phyloP scores from a whole-genome alignment of 2,113 vertebrate species.

The Lethenteron camtschaticum region DNA sequence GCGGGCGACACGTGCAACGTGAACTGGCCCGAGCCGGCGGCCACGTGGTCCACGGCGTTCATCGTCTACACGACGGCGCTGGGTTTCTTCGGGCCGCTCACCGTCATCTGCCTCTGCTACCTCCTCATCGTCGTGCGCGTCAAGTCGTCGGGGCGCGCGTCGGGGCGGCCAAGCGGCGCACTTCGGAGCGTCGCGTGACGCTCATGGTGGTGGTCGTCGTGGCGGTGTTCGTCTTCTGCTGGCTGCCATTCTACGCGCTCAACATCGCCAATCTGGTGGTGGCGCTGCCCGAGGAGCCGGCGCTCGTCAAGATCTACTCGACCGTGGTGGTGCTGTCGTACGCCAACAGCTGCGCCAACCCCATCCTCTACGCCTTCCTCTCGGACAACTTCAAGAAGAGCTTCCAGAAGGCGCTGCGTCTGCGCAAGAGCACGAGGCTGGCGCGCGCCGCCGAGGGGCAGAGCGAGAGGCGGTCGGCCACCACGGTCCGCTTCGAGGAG shows the following conservation, averaged over 20 bases:
- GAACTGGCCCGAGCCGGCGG: constrained; percentile 11
- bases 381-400: constrained; percentile 84
- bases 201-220: constrained; percentile 83
- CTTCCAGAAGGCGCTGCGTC: constrained; percentile 51
- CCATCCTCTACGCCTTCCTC: constrained; percentile 73
- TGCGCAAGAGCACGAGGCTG: neutral
- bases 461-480: too few relatives aligned
- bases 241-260: constrained; percentile 71
- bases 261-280: constrained; percentile 70
- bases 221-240: constrained; percentile 62
- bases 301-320: constrained; percentile 55
- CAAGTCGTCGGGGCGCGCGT: constrained; percentile 24
- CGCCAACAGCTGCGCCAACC: constrained; percentile 81
- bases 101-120: constrained; percentile 24
- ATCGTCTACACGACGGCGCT: constrained; percentile 28
- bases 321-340: constrained; percentile 83
- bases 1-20: constrained; percentile 18
- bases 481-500: too few relatives aligned
- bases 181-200: constrained; percentile 63
- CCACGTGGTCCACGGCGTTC: constrained; percentile 22
- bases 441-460: too few relatives aligned
- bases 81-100: constrained; percentile 28
- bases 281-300: constrained; percentile 49
- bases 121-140: constrained; percentile 19
- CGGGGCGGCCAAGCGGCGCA: constrained; percentile 41